Percentiles rank a stretch among this genome's conserved stretches.
Evolutionary conservation across 2,888 invertebrate species (phyloP).

Genomic region (Oscheius onirici): DNA sequence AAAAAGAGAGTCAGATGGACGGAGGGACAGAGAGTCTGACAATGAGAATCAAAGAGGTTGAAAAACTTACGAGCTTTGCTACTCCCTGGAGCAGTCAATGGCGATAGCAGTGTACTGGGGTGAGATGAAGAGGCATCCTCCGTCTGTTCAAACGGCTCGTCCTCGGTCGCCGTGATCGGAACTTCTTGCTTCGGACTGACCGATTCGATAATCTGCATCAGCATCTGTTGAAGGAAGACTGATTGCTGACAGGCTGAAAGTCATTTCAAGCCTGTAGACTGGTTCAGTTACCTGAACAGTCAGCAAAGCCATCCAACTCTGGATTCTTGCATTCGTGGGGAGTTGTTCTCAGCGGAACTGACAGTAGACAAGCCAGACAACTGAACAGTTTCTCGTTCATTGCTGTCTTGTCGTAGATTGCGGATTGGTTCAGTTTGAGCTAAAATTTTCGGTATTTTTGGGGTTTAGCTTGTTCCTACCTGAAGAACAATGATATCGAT

Average conservation of each 20-base stretch:
- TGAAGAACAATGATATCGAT: constrained; percentile 93
- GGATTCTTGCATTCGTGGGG: constrained; percentile 73
- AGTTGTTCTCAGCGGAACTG: constrained; percentile 74
- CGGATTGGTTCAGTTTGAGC: constrained; percentile 87
- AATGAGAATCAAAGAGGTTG: too few species aligned
- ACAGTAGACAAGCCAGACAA: constrained; percentile 57
- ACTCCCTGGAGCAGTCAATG: constrained; percentile 40
- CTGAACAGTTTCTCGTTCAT: constrained; percentile 61
- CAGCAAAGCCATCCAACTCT: constrained; percentile 75
- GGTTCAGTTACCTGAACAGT: too few species aligned
- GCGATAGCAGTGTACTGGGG: constrained; percentile 42
- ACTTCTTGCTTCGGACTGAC: constrained; percentile 58
- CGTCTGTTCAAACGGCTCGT: constrained; percentile 19
- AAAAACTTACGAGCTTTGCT: constrained; percentile 34
- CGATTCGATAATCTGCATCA: constrained; percentile 71
- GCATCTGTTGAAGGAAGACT: constrained; percentile 86
- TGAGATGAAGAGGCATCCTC: constrained; percentile 32
- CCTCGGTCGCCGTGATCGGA: constrained; percentile 26
- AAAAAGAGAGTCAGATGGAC: background rate
- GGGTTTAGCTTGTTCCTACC: constrained; percentile 74
- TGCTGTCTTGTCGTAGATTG: constrained; percentile 78
- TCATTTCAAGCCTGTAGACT: too few species aligned
- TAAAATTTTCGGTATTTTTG: too few species aligned
- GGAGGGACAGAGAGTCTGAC: constrained; percentile 9
- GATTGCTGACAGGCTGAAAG: constrained; percentile 85